Evolutionary conservation across 2,113 vertebrate genomes (phyloP).

Genomic region (Zootoca vivipara): DNA sequence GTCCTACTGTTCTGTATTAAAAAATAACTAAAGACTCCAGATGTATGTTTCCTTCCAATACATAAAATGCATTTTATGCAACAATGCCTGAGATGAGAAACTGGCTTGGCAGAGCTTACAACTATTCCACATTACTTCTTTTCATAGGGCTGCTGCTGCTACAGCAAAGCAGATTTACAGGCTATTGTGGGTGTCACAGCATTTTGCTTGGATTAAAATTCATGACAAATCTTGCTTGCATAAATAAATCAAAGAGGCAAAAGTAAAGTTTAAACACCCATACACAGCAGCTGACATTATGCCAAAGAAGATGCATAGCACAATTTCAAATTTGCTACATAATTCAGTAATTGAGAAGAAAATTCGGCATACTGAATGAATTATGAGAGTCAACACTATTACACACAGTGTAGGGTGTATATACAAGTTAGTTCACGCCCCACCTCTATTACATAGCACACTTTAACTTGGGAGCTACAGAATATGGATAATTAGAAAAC

Average conservation of each 20-base stretch:
- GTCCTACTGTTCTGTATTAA: slow-evolving; percentile 64
- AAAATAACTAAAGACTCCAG: slow-evolving; percentile 70
- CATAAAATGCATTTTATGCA: slow-evolving; percentile 73
- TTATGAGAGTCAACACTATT: slow-evolving; percentile 9
- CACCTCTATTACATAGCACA: not conserved
- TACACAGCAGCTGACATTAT: slow-evolving; percentile 64
- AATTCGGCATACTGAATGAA: slow-evolving; percentile 18
- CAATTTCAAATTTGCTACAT: slow-evolving; percentile 35
- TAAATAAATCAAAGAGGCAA: slow-evolving; percentile 76
- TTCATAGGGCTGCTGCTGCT: slow-evolving; percentile 59
- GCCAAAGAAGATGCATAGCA: slow-evolving; percentile 50
- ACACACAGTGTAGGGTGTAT: not conserved
- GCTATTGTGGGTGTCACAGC: slow-evolving; percentile 60
- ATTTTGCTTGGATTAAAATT: slow-evolving; percentile 76
- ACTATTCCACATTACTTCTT: slow-evolving; percentile 63
- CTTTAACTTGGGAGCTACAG: not conserved
- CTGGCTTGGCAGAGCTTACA: slow-evolving; percentile 66
- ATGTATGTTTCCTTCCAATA: slow-evolving; percentile 56
- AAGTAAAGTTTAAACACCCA: slow-evolving; percentile 74
- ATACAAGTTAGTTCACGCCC: not conserved
- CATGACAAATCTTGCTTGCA: slow-evolving; percentile 70
- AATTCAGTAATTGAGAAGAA: slow-evolving; percentile 29
- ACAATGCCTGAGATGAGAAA: slow-evolving; percentile 71
- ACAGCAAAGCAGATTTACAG: slow-evolving; percentile 60
- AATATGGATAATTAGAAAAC: not conserved